Conservation (phyloP, 1,140 invertebrate genomes). For the Penaeus indicus region DNA sequence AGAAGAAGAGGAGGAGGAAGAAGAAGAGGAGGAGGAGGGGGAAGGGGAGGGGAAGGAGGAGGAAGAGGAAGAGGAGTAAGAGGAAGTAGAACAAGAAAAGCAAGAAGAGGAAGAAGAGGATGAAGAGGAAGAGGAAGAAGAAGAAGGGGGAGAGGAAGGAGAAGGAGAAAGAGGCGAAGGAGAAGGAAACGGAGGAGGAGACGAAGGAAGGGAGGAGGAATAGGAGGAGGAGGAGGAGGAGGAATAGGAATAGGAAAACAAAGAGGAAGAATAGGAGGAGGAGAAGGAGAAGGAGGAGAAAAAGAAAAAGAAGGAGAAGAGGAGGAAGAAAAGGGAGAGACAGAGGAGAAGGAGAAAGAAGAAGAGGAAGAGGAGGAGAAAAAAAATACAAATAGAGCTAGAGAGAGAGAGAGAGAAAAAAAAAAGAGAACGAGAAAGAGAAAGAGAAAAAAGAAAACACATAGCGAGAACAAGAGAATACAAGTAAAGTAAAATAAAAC, state of each 20-base stretch:
- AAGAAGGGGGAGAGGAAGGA: not conserved
- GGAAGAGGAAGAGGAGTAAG: not conserved
- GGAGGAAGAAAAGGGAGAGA: not conserved
- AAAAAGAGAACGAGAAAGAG: no score
- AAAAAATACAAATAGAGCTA: no score
- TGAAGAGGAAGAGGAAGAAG: not conserved
- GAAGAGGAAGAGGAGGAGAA: not conserved
- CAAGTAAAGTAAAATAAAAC: no score
- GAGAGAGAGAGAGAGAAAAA: no score
- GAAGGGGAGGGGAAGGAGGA: not conserved
- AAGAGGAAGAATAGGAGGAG: not conserved
- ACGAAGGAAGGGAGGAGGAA: not conserved
- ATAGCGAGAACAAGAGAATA: no score
- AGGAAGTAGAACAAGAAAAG: not conserved
- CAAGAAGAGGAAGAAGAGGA: not conserved
- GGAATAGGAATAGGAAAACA: not conserved
- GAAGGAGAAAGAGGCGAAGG: not conserved
- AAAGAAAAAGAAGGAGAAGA: not conserved
- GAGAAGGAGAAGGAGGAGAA: not conserved
- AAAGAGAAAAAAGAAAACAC: no score
- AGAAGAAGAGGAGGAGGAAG: not conserved
- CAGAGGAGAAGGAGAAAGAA: not conserved
- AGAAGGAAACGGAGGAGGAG: not conserved
- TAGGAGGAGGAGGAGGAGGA: conserved; percentile 8
- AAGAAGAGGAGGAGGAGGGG: conserved; percentile 2